phyloP scores from a whole-genome alignment of 2,888 invertebrate genomes.

The Gibbula magus region DNA sequence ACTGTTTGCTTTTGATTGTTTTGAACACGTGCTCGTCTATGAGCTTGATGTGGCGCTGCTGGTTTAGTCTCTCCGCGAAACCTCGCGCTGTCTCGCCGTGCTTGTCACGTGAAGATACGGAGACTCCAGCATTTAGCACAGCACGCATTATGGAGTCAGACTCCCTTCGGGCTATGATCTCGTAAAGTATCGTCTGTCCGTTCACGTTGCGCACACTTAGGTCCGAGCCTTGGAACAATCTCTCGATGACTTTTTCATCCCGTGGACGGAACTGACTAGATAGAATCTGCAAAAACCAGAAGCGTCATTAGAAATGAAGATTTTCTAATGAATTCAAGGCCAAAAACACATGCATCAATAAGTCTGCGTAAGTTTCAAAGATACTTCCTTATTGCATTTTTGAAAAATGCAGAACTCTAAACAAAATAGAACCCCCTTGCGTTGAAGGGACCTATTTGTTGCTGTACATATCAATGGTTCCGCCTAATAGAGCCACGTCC shows the following conservation, averaged over 20 bases:
- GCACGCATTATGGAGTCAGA: conserved; percentile 45
- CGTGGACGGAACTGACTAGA: conserved; percentile 55
- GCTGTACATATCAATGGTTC: too few species aligned
- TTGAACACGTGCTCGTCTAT: conserved; percentile 60
- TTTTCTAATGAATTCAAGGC: not conserved
- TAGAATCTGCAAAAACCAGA: conserved; percentile 52
- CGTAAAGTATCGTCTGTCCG: conserved; percentile 64
- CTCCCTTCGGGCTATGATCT: conserved; percentile 53
- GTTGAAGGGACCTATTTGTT: too few species aligned
- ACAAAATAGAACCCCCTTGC: too few species aligned
- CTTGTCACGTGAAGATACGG: conserved; percentile 60
- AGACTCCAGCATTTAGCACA: conserved; percentile 50
- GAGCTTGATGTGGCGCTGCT: conserved; percentile 44
- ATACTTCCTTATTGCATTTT: too few species aligned
- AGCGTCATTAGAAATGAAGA: not conserved
- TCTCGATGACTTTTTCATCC: conserved; percentile 55
- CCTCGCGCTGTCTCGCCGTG: conserved; percentile 60
- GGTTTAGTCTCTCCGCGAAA: conserved; percentile 52
- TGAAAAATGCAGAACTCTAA: too few species aligned
- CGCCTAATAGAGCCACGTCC: too few species aligned
- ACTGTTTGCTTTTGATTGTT: conserved; percentile 57
- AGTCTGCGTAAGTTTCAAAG: too few species aligned
- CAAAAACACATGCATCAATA: not conserved
- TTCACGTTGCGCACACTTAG: conserved; percentile 53
- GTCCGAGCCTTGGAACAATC: conserved; percentile 62